phyloP scores from a whole-genome alignment of 2,888 invertebrate genomes.

The Prosopocoilus inquinatus region DNA sequence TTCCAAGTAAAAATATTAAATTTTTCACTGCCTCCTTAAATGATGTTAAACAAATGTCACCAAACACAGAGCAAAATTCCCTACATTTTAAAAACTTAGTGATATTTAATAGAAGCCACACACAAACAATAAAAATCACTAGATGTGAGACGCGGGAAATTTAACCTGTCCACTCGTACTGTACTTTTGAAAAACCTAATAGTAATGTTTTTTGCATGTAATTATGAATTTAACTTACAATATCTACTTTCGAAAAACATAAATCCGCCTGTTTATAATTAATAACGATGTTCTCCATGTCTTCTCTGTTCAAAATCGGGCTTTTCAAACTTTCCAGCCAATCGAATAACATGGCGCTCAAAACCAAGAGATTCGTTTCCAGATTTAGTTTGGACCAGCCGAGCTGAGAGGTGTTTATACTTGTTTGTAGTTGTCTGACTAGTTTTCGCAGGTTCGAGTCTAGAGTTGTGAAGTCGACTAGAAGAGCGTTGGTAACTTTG shows the following conservation, averaged over 20 bases:
- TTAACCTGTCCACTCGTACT: too few relatives aligned
- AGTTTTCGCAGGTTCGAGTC: constrained; percentile 56
- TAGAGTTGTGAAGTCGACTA: constrained; percentile 59
- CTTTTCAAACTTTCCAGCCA: constrained; percentile 76
- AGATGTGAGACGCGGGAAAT: constrained; percentile 1
- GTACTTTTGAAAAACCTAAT: neutral
- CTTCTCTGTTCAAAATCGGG: constrained; percentile 65
- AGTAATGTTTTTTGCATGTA: constrained; percentile 7
- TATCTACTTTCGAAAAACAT: constrained; percentile 59
- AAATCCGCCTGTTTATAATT: constrained; percentile 60
- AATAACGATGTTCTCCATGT: constrained; percentile 65
- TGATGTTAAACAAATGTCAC: too few relatives aligned
- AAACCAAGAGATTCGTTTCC: constrained; percentile 62
- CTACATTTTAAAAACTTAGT: too few relatives aligned
- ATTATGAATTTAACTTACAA: constrained; percentile 45
- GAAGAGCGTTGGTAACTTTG: constrained; percentile 54
- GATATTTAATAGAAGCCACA: constrained; percentile 1
- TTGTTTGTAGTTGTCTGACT: constrained; percentile 57
- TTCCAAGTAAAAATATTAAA: too few relatives aligned
- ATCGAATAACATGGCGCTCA: constrained; percentile 67
- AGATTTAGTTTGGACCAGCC: constrained; percentile 64
- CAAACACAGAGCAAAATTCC: too few relatives aligned
- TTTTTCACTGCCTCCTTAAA: too few relatives aligned
- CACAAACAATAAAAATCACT: too few relatives aligned
- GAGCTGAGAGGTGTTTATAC: constrained; percentile 65